A percentile compares a stretch with the other conserved stretches of the same genome.
Evolutionary conservation across 1,140 invertebrate species (phyloP).

Genomic region (Drosophila chauvacae): DNA sequence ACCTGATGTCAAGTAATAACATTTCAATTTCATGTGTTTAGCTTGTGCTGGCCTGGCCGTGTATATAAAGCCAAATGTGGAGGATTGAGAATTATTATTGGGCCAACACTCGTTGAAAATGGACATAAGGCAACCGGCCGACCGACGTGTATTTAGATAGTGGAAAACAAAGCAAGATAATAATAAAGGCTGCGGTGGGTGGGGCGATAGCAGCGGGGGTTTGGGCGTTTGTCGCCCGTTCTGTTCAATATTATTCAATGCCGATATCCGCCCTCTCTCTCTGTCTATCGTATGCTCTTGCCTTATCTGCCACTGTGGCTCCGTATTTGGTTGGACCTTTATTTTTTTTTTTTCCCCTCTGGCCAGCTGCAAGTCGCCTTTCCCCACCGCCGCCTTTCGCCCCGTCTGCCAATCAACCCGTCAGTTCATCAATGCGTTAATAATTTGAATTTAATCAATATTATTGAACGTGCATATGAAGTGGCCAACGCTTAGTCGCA

Average conservation of each 20-base stretch:
- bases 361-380: constrained; percentile 35
- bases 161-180: constrained; percentile 63
- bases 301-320: constrained; percentile 63
- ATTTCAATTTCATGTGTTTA: constrained; percentile 50
- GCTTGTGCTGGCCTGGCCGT: constrained; percentile 16
- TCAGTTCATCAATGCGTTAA: constrained; percentile 69
- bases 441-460: constrained; percentile 80
- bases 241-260: constrained; percentile 77
- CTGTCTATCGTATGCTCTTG: constrained; percentile 18
- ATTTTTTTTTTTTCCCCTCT: constrained; percentile 7
- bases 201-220: constrained; percentile 4
- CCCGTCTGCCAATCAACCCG: constrained; percentile 16
- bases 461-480: constrained; percentile 43
- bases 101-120: constrained; percentile 47
- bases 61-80: constrained; percentile 42
- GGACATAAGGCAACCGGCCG: constrained; percentile 57
- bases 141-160: constrained; percentile 77
- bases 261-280: constrained; percentile 36
- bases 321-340: constrained; percentile 60
- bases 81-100: constrained; percentile 50
- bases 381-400: not conserved
- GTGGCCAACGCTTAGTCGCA: constrained; percentile 11
- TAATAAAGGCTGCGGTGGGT: constrained; percentile 33
- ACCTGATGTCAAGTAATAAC: constrained; percentile 59
- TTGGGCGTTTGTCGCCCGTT: constrained; percentile 53